Evolutionary conservation across 1,140 invertebrate genomes (phyloP).

Genomic region (Myzus persicae): DNA sequence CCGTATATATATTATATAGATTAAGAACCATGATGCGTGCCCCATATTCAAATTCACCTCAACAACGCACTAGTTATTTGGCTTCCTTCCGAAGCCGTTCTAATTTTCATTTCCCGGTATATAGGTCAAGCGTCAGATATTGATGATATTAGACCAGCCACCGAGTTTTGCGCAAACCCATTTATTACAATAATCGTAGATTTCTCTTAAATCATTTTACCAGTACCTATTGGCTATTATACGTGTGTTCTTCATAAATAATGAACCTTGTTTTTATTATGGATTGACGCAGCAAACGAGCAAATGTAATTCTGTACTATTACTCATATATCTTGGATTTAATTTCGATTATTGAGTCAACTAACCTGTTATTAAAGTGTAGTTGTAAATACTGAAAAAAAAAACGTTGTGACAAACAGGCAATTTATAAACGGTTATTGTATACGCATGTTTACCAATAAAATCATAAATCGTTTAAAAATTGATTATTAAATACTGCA

Average conservation of each 20-base stretch:
- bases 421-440: not conserved
- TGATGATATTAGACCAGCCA: not conserved
- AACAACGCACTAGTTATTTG: not conserved
- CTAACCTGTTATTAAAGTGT: not conserved
- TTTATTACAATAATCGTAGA: not conserved
- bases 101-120: constrained; percentile 31
- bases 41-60: not conserved
- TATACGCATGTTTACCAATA: not conserved
- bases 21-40: not conserved
- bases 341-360: not conserved
- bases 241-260: not conserved
- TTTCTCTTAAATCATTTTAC: not conserved
- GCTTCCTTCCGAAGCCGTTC: constrained; percentile 55
- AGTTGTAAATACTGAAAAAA: not conserved
- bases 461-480: not conserved
- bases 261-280: not conserved
- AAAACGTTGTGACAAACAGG: not conserved
- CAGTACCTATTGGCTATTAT: not conserved
- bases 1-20: not conserved
- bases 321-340: not conserved
- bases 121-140: not conserved
- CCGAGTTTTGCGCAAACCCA: not conserved
- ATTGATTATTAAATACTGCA: not conserved
- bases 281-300: not conserved
- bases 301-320: not conserved